Percentiles rank a stretch among this genome's conserved stretches.
phyloP scores from a whole-genome alignment of 64 coral and sea anemone species.

The Montipora cactus region DNA sequence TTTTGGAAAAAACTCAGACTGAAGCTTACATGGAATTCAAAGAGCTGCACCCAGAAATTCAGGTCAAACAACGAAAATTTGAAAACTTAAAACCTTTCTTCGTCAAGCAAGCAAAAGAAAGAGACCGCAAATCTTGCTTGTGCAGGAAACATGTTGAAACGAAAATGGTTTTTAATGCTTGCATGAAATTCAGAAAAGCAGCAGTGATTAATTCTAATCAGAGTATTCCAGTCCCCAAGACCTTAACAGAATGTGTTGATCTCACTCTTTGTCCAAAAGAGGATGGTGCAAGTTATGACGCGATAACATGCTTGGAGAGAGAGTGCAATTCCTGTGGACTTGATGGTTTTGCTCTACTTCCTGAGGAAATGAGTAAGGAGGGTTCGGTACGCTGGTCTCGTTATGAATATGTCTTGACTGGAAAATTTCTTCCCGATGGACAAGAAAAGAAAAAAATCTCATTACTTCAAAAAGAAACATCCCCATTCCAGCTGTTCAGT shows the following conservation, averaged over 20 bases:
- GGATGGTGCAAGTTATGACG: constrained; percentile 24
- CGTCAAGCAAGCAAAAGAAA: too few species aligned
- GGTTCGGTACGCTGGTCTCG: constrained; percentile 7
- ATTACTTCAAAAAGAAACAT: constrained; percentile 46
- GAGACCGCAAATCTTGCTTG: too few species aligned
- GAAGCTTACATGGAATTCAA: too few species aligned
- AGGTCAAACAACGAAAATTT: too few species aligned
- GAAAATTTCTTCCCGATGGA: constrained; percentile 50
- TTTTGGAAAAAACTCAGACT: too few species aligned
- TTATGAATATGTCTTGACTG: constrained; percentile 63
- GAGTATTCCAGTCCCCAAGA: not conserved
- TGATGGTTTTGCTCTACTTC: constrained; percentile 17
- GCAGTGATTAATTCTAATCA: too few species aligned
- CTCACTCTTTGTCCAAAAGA: constrained; percentile 61
- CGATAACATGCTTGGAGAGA: constrained; percentile 28
- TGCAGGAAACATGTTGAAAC: constrained; percentile 79
- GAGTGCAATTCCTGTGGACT: constrained; percentile 48
- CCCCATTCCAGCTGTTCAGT: constrained; percentile 37
- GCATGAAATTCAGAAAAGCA: constrained; percentile 81
- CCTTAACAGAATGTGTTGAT: constrained; percentile 45
- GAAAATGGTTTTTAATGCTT: constrained; percentile 64
- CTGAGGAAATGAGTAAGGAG: constrained; percentile 22
- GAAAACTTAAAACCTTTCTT: too few species aligned
- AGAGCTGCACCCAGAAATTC: too few species aligned
- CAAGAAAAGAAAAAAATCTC: constrained; percentile 76